Evolutionary conservation across 2,113 vertebrate genomes (phyloP).

Genomic region (Acanthisitta chloris): DNA sequence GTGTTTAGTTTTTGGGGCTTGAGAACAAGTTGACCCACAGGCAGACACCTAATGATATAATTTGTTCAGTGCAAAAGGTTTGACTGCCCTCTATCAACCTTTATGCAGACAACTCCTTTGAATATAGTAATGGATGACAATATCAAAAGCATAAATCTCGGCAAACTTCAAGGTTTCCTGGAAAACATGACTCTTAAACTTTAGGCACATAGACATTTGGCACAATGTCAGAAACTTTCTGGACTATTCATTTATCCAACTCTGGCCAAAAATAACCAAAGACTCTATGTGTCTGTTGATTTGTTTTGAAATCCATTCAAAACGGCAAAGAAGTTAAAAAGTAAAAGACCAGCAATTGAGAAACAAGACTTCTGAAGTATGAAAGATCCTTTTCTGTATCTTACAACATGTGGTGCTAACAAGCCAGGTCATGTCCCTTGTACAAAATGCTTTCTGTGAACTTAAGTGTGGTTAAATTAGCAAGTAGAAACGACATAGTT

Average conservation of each 20-base stretch:
- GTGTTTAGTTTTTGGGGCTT: conserved; percentile 83
- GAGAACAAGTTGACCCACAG: conserved; percentile 81
- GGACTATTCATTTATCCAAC: conserved; percentile 77
- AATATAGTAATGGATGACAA: conserved; percentile 75
- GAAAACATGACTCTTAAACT: conserved; percentile 70
- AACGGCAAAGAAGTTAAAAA: conserved; percentile 73
- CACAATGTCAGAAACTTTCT: conserved; percentile 75
- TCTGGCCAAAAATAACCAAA: conserved; percentile 77
- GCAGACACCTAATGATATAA: conserved; percentile 82
- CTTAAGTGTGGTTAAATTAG: conserved; percentile 23
- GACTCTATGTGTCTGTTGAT: conserved; percentile 80
- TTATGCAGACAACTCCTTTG: conserved; percentile 75
- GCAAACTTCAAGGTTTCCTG: conserved; percentile 75
- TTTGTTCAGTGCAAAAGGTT: conserved; percentile 77
- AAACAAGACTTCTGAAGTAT: conserved; percentile 69
- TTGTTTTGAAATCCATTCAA: conserved; percentile 83
- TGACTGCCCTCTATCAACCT: conserved; percentile 78
- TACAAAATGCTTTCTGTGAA: conserved; percentile 32
- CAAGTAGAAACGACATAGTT: background rate
- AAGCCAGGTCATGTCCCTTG: conserved; percentile 29
- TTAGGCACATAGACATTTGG: conserved; percentile 75
- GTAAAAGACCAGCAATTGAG: conserved; percentile 66
- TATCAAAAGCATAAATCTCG: conserved; percentile 71
- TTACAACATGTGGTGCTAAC: conserved; percentile 56
- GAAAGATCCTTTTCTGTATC: conserved; percentile 70